phyloP scores from a whole-genome alignment of 2,888 invertebrate species.

The Strigamia transsilvanica region DNA sequence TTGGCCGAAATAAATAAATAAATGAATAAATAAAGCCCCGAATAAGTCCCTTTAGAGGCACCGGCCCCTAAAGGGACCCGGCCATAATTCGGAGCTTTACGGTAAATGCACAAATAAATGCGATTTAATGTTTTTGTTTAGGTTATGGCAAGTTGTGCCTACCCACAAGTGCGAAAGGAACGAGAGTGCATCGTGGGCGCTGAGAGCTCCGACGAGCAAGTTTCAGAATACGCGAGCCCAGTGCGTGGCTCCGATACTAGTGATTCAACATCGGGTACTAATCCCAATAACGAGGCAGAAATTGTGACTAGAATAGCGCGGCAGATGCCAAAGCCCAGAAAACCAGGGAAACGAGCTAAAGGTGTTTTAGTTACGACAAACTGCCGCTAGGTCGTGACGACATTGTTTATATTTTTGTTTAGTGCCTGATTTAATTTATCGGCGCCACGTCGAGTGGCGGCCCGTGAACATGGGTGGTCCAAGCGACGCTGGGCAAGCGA shows the following conservation, averaged over 20 bases:
- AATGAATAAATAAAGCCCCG: too few relatives aligned
- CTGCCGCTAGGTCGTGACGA: too few relatives aligned
- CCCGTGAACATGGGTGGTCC: conserved; percentile 29
- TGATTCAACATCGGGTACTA: conserved; percentile 56
- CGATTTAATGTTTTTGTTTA: conserved; percentile 3
- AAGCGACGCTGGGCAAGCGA: background rate
- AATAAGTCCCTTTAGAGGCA: too few relatives aligned
- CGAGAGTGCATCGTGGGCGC: conserved; percentile 53
- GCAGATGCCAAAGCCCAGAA: conserved; percentile 55
- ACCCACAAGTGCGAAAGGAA: conserved; percentile 56
- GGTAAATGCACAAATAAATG: too few relatives aligned
- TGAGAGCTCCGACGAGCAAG: conserved; percentile 56
- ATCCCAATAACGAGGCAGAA: conserved; percentile 44
- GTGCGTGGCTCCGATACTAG: conserved; percentile 57
- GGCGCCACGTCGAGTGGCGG: conserved; percentile 55
- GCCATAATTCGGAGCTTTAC: too few relatives aligned
- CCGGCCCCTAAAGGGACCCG: too few relatives aligned
- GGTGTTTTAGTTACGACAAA: background rate
- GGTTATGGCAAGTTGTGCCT: conserved; percentile 55
- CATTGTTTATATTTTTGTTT: background rate
- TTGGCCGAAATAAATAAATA: too few relatives aligned
- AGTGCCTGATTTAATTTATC: conserved; percentile 57
- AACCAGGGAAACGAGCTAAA: conserved; percentile 57
- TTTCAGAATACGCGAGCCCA: conserved; percentile 56
- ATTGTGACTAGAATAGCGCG: conserved; percentile 4